Percentiles rank a stretch among this genome's conserved stretches.
These are phyloP conservation scores for Chelonus formosanus DNA, from an alignment of 2,888 invertebrate genomes.

Conservation along the genomic window DNA sequence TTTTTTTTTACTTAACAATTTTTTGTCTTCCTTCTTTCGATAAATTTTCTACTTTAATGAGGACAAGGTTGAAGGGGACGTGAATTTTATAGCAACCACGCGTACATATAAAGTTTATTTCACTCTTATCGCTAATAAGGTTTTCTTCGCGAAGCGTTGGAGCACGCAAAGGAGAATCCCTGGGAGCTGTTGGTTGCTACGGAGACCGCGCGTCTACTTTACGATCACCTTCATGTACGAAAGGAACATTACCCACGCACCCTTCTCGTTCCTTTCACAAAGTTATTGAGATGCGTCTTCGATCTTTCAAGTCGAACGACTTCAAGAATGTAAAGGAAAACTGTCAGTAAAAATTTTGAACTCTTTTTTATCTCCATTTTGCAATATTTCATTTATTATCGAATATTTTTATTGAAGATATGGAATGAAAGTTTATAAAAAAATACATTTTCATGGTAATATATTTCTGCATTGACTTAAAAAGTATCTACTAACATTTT, in stretches of 20 bases:
- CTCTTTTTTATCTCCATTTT: too few relatives aligned
- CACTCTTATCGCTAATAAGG: conserved; percentile 43
- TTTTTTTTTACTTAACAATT: too few relatives aligned
- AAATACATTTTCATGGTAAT: too few relatives aligned
- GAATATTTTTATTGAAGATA: too few relatives aligned
- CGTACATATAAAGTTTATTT: conserved; percentile 19
- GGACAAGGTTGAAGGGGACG: too few relatives aligned
- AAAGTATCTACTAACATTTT: too few relatives aligned
- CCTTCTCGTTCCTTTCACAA: conserved; percentile 11
- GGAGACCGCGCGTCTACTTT: conserved; percentile 46
- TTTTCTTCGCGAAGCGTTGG: conserved; percentile 31
- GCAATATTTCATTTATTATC: too few relatives aligned
- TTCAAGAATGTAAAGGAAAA: not conserved
- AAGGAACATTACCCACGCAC: conserved; percentile 37
- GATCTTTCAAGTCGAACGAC: not conserved
- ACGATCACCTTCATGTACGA: conserved; percentile 44
- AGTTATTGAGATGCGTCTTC: not conserved
- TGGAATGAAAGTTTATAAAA: too few relatives aligned
- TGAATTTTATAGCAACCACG: not conserved
- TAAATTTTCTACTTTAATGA: too few relatives aligned
- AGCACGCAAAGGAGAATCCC: conserved; percentile 13
- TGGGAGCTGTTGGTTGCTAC: conserved; percentile 44
- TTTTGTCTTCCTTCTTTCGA: too few relatives aligned
- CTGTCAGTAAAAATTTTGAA: too few relatives aligned
- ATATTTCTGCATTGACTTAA: too few relatives aligned